Percentiles rank a stretch among this genome's conserved stretches.
Conservation (phyloP, 2,113 vertebrate genomes). For the Aythya baeri region DNA sequence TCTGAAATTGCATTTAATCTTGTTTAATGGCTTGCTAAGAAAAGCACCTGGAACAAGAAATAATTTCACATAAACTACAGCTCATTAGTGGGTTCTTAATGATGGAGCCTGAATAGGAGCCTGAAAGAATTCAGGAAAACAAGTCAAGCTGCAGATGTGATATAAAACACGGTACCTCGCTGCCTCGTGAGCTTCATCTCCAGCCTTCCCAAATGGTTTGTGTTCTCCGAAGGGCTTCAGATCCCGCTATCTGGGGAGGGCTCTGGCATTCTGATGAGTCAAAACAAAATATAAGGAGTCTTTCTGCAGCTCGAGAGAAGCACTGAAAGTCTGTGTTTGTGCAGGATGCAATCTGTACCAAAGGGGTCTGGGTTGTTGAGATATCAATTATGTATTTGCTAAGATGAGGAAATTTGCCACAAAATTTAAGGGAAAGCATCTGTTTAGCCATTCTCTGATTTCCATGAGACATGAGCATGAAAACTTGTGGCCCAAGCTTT, state of each 20-base stretch:
- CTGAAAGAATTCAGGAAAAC: background rate
- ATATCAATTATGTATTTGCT: background rate
- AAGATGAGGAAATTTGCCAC: background rate
- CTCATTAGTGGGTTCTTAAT: background rate
- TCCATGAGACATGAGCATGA: accelerated
- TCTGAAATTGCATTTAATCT: slow-evolving; percentile 30
- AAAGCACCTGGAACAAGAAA: background rate
- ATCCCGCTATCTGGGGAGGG: background rate
- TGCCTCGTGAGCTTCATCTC: background rate
- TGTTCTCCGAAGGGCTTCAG: background rate
- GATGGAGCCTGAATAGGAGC: background rate
- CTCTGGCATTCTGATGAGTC: background rate
- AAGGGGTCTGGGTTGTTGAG: background rate
- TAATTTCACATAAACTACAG: background rate
- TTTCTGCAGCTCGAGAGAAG: background rate
- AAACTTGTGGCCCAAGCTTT: background rate
- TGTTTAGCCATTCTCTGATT: background rate
- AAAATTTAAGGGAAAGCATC: background rate
- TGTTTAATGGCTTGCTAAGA: slow-evolving; percentile 3
- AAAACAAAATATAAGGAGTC: background rate
- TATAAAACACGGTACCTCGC: background rate
- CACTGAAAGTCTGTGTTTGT: background rate
- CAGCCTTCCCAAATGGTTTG: background rate
- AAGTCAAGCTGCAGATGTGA: background rate
- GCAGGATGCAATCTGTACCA: accelerated